Evolutionary conservation across 2,113 vertebrate genomes (phyloP).

Genomic region (Cyprinodon variegatus): DNA sequence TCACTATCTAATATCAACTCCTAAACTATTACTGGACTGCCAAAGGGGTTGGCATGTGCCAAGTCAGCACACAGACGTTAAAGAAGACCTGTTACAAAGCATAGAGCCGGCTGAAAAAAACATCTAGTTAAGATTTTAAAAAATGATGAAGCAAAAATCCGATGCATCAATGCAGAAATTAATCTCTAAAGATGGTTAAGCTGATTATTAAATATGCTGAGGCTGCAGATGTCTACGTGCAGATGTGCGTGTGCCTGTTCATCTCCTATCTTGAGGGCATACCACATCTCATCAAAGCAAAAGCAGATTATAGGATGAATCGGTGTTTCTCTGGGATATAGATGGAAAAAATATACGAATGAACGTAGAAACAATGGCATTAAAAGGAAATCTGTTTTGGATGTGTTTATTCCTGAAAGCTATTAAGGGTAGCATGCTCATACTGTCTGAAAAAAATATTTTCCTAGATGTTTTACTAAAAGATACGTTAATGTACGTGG

Average conservation of each 20-base stretch:
- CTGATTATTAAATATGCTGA: conserved; percentile 70
- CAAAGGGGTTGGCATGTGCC: conserved; percentile 41
- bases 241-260: conserved; percentile 16
- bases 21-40: conserved; percentile 70
- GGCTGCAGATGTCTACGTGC: conserved; percentile 15
- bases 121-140: neutral
- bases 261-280: conserved; percentile 45
- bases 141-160: conserved; percentile 18
- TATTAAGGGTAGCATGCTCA: neutral
- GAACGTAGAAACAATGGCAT: conserved; percentile 31
- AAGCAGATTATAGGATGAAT: conserved; percentile 81
- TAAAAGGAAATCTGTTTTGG: conserved; percentile 23
- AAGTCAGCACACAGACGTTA: conserved; percentile 62
- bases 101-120: conserved; percentile 9
- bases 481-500: neutral
- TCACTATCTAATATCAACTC: conserved; percentile 54
- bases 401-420: neutral
- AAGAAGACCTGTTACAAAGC: conserved; percentile 49
- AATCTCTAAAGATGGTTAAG: conserved; percentile 71
- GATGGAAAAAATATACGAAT: conserved; percentile 43
- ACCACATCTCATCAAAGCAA: conserved; percentile 58
- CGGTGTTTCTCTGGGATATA: conserved; percentile 46
- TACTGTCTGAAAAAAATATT: conserved; percentile 12
- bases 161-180: conserved; percentile 58
- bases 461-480: conserved; percentile 1